These are phyloP conservation scores for Echinops telfairi DNA, from an alignment of 2,113 vertebrate genomes.

Conservation along the genomic window DNA sequence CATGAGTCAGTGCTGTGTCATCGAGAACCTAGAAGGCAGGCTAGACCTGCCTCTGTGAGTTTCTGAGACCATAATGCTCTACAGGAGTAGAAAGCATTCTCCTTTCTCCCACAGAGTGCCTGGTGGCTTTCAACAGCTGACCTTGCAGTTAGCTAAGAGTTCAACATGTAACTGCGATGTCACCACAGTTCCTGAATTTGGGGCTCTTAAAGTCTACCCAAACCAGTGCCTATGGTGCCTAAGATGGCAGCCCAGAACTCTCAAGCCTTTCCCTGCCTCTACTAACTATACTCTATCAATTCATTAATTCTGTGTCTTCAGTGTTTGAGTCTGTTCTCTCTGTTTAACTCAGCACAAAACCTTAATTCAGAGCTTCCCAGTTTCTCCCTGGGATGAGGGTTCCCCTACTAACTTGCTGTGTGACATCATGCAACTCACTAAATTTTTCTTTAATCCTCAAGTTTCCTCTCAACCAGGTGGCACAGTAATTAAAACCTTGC, in stretches of 20 bases:
- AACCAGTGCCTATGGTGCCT: no score
- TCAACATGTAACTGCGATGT: no score
- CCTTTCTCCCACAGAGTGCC: no score
- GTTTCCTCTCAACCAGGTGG: background rate
- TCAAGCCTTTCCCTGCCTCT: background rate
- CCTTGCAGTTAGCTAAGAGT: no score
- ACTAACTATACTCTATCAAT: background rate
- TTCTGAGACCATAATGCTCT: no score
- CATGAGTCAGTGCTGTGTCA: no score
- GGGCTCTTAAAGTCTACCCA: no score
- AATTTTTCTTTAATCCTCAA: background rate
- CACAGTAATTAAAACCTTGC: background rate
- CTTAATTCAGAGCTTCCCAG: background rate
- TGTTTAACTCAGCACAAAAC: background rate
- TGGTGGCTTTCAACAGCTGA: no score
- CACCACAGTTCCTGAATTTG: no score
- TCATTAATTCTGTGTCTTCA: background rate
- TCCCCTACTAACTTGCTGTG: background rate
- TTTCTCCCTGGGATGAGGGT: background rate
- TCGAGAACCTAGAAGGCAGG: no score
- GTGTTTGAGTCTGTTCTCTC: background rate
- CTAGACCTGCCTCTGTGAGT: no score
- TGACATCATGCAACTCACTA: background rate
- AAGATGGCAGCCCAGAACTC: background rate
- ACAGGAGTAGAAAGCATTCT: no score